Base-by-base conservation (phyloP, 2,113 vertebrate species). In the Cyanoderma ruficeps region DNA sequence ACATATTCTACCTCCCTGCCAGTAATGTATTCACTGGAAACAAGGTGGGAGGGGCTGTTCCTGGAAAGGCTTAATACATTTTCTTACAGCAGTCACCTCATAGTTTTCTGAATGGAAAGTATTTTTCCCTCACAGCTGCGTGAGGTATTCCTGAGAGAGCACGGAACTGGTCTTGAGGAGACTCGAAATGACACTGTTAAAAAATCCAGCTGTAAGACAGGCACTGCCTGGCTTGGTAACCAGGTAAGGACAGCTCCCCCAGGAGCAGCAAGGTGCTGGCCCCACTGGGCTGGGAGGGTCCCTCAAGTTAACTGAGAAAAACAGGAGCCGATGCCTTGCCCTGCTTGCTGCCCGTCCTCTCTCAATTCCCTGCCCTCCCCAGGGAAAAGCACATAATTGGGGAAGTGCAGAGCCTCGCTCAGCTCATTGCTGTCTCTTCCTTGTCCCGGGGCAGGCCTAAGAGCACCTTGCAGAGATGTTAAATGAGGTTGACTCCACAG, bases 61-160 rank as follows among this genome's bases (percentile, higher is more conserved):
- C 92, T 94, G 78, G 89, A 94, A 94, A 96, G 53, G 18, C 18
- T 88, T 90, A 92, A 81, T 76, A 74, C 39, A 50, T 53, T 89
- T 77, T 59, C 57, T 71, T 83, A 83, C 60, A 83, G 89, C 81
- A 93, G 85, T 76, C 95, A 94, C 88, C 92, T 87, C 85, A 65
- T 24, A 41, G 16, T 19, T 91, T 94, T 86, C 81, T 75, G 94
- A 96, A 90, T 28, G 14, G 91, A 90, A 91, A 67, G 61, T 27
- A 23, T 81, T 70, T 91, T 83, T 52, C 42, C 63, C 76, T 69
- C 86, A 83, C 23, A 75, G 13, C 35, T 4, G 3, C 15, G 50
- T 35, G 7, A 93, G 20, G 4, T 78, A 83, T 69, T 90, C 88
- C 80, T 78, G 52, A 50, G 72, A 56, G 87, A 87, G 37, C 33